Percentiles rank a stretch among this genome's conserved stretches.
Evolutionary conservation across 1,140 invertebrate species (phyloP).

Genomic region (Apis laboriosa): DNA sequence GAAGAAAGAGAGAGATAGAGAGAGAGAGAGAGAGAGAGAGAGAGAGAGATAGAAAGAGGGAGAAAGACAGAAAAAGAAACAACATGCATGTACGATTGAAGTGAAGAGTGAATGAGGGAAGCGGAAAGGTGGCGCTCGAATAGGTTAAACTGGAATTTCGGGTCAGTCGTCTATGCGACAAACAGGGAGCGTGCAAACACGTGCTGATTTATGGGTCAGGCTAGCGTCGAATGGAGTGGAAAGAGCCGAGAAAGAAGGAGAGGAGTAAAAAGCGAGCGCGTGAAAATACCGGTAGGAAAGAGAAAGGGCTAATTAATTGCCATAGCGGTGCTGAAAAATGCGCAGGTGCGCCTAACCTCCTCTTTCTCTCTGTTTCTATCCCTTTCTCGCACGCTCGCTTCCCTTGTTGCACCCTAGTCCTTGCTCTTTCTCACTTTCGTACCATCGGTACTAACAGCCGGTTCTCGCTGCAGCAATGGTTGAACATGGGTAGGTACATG

Average conservation of each 20-base stretch:
- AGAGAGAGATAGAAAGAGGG: not conserved
- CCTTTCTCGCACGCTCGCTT: not conserved
- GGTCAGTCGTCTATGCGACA: conserved; percentile 55
- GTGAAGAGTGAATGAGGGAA: conserved; percentile 11
- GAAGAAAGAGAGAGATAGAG: not conserved
- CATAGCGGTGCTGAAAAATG: conserved; percentile 50
- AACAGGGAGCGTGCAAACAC: conserved; percentile 47
- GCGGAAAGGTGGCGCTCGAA: conserved; percentile 34
- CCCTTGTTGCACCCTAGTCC: not conserved
- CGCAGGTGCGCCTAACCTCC: conserved; percentile 27
- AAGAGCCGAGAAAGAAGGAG: conserved; percentile 20
- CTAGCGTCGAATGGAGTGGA: conserved; percentile 41
- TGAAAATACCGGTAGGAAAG: conserved; percentile 26
- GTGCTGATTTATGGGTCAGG: conserved; percentile 62
- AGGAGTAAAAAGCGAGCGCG: not conserved
- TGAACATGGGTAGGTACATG: not conserved
- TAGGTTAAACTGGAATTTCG: conserved; percentile 59
- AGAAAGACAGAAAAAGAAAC: not conserved
- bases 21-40: not conserved
- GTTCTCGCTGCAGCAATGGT: conserved; percentile 1
- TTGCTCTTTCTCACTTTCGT: not conserved
- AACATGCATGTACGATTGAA: not conserved
- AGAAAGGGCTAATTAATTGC: conserved; percentile 58
- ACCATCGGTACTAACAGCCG: conserved; percentile 5
- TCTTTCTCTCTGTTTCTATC: not conserved